Base-by-base conservation (phyloP, 2,797 vertebrate species). In the Sebastes dallii region DNA sequence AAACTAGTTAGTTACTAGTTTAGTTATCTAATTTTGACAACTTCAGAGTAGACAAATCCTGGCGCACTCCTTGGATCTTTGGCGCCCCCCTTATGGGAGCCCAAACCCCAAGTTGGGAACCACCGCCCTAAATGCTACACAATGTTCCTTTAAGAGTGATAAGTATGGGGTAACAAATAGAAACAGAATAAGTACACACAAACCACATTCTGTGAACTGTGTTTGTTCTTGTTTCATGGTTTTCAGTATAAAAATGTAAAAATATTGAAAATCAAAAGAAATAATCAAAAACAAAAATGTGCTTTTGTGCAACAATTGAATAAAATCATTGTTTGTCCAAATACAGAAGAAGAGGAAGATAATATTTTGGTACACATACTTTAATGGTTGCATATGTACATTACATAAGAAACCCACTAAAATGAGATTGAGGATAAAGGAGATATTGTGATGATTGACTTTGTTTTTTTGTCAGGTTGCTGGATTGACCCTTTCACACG, bases 401-500 rank as follows among this genome's bases (percentile, higher is more conserved):
- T 36, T 68, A 32, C 3, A 65, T 27, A 39, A 65, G 1, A 70
- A 72, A 30, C 1, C 0, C 18, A 27, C 24, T 18, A 13, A 72
- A 71, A 29, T 30, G 1, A 76, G 4, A 72, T 36, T 2, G 1
- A 67, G 22, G 39, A 6, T 76, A 6, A 76, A 78, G 32, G 14
- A 61, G 3, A 72, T 64, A 3, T 20, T 60, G 30, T 29, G 16
- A 18, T 69, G 32, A 75, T 66, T 46, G 59, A 67, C 22, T 56
- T 66, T 3, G 4, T 3, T 18, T 71, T 74, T 78, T 72, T 72
- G 11, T 1, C 25, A 86, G 60, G 14, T 70, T 62, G 27, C 68
- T 76, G 61, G 55, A 89, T 66, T 86, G 81, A 75, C 36, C 76
- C 66, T 77, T 75, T 88, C 60, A 29, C 87, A 91, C 80, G 20